Conservation (phyloP, 2,888 invertebrate species). For the Sisyra terminalis region DNA sequence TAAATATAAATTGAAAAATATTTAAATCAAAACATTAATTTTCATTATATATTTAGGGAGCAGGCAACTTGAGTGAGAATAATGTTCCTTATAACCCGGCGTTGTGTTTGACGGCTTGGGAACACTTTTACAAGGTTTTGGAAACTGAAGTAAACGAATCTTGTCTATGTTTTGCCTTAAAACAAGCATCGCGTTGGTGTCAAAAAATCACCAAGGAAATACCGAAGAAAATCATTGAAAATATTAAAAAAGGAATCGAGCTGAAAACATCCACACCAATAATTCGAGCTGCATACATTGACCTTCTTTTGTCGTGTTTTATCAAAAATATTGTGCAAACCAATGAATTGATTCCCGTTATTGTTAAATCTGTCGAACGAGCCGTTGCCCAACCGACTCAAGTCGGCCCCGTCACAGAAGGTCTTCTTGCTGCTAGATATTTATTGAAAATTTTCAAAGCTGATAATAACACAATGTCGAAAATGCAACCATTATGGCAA, state of each 20-base stretch:
- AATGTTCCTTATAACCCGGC: slow-evolving; percentile 39
- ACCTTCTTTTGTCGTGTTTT: slow-evolving; percentile 52
- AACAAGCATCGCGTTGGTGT: slow-evolving; percentile 70
- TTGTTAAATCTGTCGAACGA: slow-evolving; percentile 56
- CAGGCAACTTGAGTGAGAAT: slow-evolving; percentile 57
- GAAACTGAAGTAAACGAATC: slow-evolving; percentile 87
- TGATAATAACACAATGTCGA: slow-evolving; percentile 29
- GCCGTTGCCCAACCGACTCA: slow-evolving; percentile 61
- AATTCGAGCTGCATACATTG: slow-evolving; percentile 64
- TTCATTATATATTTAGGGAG: slow-evolving; percentile 31
- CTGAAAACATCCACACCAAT: slow-evolving; percentile 61
- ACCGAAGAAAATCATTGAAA: slow-evolving; percentile 45
- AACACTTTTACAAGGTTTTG: slow-evolving; percentile 58
- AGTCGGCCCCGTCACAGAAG: slow-evolving; percentile 50
- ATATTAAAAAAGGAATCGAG: slow-evolving; percentile 54
- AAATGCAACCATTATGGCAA: slow-evolving; percentile 45
- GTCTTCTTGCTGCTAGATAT: slow-evolving; percentile 48
- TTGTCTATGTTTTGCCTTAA: slow-evolving; percentile 63
- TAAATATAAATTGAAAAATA: no score
- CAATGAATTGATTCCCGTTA: slow-evolving; percentile 36
- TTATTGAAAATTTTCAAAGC: slow-evolving; percentile 43
- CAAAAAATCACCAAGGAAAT: slow-evolving; percentile 42
- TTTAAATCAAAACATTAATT: slow-evolving; percentile 5
- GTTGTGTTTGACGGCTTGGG: slow-evolving; percentile 41
- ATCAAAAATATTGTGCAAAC: slow-evolving; percentile 33